Evolutionary conservation across 2,797 vertebrate species (phyloP), one percentile per base, ranked within the genome.

Genomic region (Serranus cabrilla): DNA sequence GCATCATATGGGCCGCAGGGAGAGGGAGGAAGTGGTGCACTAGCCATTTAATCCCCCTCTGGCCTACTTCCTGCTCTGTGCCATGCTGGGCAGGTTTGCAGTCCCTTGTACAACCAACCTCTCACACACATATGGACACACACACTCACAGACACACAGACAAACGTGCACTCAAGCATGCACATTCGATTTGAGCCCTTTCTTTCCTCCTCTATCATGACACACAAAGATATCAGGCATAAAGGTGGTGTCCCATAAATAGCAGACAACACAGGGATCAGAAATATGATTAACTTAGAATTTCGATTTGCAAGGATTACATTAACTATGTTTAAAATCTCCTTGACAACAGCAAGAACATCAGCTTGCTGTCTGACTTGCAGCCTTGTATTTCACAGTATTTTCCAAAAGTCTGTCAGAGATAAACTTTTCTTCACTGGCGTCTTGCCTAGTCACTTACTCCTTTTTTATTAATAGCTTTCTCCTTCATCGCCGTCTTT

Each of bases 51-150:
- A 92, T 93, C 92, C 87, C 83, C 76, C 82, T 80, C 74, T 93
- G 91, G 85, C 91, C 91, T 88, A 93, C 87, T 93, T 94, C 88
- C 91, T 91, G 81, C 82, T 91, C 82, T 84, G 68, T 82, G 70
- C 71, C 83, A 86, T 68, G 78, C 85, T 92, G 88, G 63, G 75
- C 68, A 75, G 70, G 78, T 72, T 76, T 73, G 70, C 40, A 2
- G 27, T 66, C 80, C 72, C 56, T 45, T 56, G 34, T 56, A 62
- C 73, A 60, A 65, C 60, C 56, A 51, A 63, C 47, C 20, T 62
- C 78, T 68, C 42, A 67, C 62, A 58, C 54, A 51, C 16, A 62
- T 25, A 62, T 25, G 40, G 60, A 69, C 34, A 45, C 40, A 58
- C 37, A 47, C 59, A 40, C 23, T 51, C 20, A 20, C 18, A 43